Conservation (phyloP, 2,113 vertebrate species). For the Hyla sarda region DNA sequence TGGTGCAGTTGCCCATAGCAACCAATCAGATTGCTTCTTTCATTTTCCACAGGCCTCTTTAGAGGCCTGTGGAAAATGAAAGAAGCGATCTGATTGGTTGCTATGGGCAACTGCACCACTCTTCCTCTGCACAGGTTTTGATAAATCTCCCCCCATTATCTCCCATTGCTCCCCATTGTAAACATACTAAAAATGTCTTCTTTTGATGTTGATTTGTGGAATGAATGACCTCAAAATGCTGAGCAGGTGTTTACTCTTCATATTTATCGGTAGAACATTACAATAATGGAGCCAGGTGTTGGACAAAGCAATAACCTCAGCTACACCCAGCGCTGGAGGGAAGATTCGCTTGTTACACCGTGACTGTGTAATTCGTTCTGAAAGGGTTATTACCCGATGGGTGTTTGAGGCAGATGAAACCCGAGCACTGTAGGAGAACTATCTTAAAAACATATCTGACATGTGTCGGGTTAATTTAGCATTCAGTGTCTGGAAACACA, state of each 20-base stretch:
- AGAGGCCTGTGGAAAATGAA: too few relatives aligned
- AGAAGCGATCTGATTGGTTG: too few relatives aligned
- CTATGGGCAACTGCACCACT: too few relatives aligned
- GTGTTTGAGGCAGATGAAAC: constrained; percentile 7
- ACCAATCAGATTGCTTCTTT: too few relatives aligned
- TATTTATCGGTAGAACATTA: background rate
- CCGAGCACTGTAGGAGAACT: background rate
- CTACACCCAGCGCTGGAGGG: constrained; percentile 12
- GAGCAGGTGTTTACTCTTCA: constrained; percentile 24
- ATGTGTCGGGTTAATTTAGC: constrained; percentile 20
- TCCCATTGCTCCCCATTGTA: too few relatives aligned
- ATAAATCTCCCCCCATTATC: too few relatives aligned
- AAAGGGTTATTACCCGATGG: constrained; percentile 26
- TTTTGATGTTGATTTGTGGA: background rate
- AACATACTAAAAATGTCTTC: too few relatives aligned
- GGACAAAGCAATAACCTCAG: background rate
- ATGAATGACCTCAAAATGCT: background rate
- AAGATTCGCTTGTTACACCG: constrained; percentile 6
- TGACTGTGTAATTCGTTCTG: constrained; percentile 16
- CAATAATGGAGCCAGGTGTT: constrained; percentile 32
- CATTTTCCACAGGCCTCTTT: too few relatives aligned
- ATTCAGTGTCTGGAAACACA: background rate
- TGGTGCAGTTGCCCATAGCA: too few relatives aligned
- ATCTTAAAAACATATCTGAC: constrained; percentile 27
- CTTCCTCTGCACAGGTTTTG: background rate